phyloP scores from a whole-genome alignment of 2,888 invertebrate genomes.

The Drosophila barbarae region DNA sequence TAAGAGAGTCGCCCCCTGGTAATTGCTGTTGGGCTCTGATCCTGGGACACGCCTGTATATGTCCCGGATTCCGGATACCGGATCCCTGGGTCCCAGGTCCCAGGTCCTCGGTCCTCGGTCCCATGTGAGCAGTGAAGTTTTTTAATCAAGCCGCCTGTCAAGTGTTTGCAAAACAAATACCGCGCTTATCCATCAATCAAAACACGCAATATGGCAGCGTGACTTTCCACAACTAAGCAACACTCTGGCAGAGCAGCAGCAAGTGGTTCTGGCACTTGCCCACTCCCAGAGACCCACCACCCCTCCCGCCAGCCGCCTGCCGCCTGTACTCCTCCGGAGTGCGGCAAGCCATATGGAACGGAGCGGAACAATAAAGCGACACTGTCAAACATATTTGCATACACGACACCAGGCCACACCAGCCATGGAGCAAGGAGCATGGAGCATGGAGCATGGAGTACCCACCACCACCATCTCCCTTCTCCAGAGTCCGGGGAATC shows the following conservation, averaged over 20 bases:
- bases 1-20: slow-evolving; percentile 55
- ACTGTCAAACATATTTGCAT: slow-evolving; percentile 71
- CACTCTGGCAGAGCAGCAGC: slow-evolving; percentile 44
- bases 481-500: background rate
- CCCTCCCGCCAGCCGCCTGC: background rate
- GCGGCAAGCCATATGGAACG: slow-evolving; percentile 67
- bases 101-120: slow-evolving; percentile 60
- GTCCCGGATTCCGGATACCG: slow-evolving; percentile 40
- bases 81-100: slow-evolving; percentile 5
- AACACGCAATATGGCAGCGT: slow-evolving; percentile 67
- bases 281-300: slow-evolving; percentile 4
- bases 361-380: slow-evolving; percentile 71
- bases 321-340: background rate
- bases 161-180: slow-evolving; percentile 74
- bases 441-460: background rate
- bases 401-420: slow-evolving; percentile 61
- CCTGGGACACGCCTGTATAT: slow-evolving; percentile 64
- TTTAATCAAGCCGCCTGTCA: slow-evolving; percentile 79
- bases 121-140: slow-evolving; percentile 80
- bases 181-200: slow-evolving; percentile 77
- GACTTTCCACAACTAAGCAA: slow-evolving; percentile 52
- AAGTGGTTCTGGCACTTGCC: slow-evolving; percentile 63
- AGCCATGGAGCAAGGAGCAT: slow-evolving; percentile 1
- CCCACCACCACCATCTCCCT: background rate
- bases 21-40: slow-evolving; percentile 52